A percentile compares a stretch with the other conserved stretches of the same genome.
Evolutionary conservation across 2,797 vertebrate genomes (phyloP).

Genomic region (Rhabdomys pumilio): DNA sequence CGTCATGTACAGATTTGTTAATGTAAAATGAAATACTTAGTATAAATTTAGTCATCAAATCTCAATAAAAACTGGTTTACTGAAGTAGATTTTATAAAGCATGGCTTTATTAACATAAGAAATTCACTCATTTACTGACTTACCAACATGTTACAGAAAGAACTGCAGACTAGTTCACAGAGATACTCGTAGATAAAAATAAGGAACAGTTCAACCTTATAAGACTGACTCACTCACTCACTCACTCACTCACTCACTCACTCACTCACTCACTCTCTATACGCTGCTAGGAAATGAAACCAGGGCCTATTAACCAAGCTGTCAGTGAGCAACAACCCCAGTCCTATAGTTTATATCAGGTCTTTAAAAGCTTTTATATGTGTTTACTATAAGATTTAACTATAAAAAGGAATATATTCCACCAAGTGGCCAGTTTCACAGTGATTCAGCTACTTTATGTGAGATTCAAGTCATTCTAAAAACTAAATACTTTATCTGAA

Average conservation of each 20-base stretch:
- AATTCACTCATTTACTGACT: conserved; percentile 45
- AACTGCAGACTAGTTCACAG: conserved; percentile 44
- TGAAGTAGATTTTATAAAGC: not conserved
- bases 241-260: not conserved
- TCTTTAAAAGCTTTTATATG: not conserved
- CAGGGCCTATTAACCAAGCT: not conserved
- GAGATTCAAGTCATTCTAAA: conserved; percentile 57
- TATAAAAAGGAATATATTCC: conserved; percentile 54
- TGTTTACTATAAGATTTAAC: conserved; percentile 22
- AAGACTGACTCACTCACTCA: not conserved
- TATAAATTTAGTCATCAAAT: conserved; percentile 61
- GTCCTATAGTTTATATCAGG: not conserved
- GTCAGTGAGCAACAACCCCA: not conserved
- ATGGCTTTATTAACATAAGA: conserved; percentile 47
- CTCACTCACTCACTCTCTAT: not conserved
- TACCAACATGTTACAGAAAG: conserved; percentile 42
- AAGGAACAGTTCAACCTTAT: conserved; percentile 28
- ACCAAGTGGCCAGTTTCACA: conserved; percentile 26
- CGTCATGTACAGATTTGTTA: conserved; percentile 64
- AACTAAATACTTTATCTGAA: conserved; percentile 56
- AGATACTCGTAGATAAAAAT: conserved; percentile 5
- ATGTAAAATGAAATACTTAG: conserved; percentile 60
- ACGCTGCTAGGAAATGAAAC: not conserved
- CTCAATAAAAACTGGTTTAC: conserved; percentile 46
- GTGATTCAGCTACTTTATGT: conserved; percentile 20